Base-by-base conservation (phyloP, 2,113 vertebrate genomes). In the Apodemus sylvaticus region DNA sequence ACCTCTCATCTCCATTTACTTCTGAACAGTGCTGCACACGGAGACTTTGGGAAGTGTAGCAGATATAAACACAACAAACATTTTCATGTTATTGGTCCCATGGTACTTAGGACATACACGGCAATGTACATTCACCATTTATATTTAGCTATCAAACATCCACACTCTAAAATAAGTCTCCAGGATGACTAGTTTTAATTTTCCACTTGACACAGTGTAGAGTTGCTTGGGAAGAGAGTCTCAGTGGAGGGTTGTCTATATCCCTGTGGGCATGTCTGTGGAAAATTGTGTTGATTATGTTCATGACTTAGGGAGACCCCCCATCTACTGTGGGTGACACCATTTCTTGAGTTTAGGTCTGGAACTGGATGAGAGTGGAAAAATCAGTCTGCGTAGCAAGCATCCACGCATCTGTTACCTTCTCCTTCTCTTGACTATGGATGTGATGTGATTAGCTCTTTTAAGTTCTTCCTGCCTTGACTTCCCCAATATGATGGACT, bases 31-130 rank as follows among this genome's bases (percentile, higher is more conserved):
- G 4, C 20, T 64, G 7, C 58, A 77, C 31, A 26, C n/a, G 88
- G n/a, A 90, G 73, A 22, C 55, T 76, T 77, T 51, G 74, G 31
- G 89, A 48, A 16, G 66, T 20, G 36, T 39, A 66, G 22, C 60
- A 53, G 45, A 90, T 66, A 62, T 8, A 68, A 66, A 53, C 4
- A 66, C 45, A 77, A 3, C 17, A 64, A 36, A 20, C n/a, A 55
- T 39, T 92, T 86, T 60, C 31, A 74, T 89, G 42, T 87, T 76
- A 81, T 34, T 91, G 48, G 77, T 89, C 82, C 93, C 74, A 24
- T 48, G 68, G 13, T 24, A 70, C 34, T 94, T 82, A 86, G 45
- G 53, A 68, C 39, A 62, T 77, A 77, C 58, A 26, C 68, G 26
- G 76, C 71, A 5, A 36, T 89, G 6, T 60, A 76, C 58, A 19